Base-by-base conservation (phyloP, 2,888 invertebrate species). In the Clanis bilineata region DNA sequence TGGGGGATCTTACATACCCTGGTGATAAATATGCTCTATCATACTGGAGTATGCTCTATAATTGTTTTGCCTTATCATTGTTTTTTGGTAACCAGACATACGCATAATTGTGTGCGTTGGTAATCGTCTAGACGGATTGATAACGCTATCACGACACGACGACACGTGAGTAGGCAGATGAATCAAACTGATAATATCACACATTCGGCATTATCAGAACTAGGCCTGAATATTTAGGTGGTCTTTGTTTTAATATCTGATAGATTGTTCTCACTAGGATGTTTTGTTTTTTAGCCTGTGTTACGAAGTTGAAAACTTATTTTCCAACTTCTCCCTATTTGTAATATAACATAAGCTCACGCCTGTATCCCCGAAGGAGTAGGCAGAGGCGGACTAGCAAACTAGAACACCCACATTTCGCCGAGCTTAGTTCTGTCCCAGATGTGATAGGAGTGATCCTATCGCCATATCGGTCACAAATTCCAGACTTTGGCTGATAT, bases 101-200 rank as follows among this genome's bases (percentile, higher is more conserved):
- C 9, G 32, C 28, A 18, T 3, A 9, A 47, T 15, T 28, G 47
- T 28, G 25, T 28, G 45, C 45, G 47, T 47, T 44, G 25, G 23
- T 51, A 51, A 51, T 51, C 51, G 51, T 28, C 51, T 51, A 51
- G 51, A 51, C 51, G 9, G 15, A 25, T 9, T 18, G 51, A 51
- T 51, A 51, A 18, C 18, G 10, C 18, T 51, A 51, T 51, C 51
- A 32, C 32, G 18, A 45, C 39, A 28, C 56, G 47, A 56, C 56
- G 45, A 56, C 45, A 43, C 59, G 32, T 45, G 28, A 15, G 15
- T 28, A 15, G 51, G 28, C 51, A 51, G 51, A 32, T 51, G 51
- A 51, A 51, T 51, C 32, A 51, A 51, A 51, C 28, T 51, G n/a
- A 32, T 12, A 15, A n/a, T 18, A 4, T 15, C 18, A 41, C 18